These are phyloP conservation scores for Sebastes diploproa DNA, from an alignment of 2,797 vertebrate species.

Conservation along the genomic window DNA sequence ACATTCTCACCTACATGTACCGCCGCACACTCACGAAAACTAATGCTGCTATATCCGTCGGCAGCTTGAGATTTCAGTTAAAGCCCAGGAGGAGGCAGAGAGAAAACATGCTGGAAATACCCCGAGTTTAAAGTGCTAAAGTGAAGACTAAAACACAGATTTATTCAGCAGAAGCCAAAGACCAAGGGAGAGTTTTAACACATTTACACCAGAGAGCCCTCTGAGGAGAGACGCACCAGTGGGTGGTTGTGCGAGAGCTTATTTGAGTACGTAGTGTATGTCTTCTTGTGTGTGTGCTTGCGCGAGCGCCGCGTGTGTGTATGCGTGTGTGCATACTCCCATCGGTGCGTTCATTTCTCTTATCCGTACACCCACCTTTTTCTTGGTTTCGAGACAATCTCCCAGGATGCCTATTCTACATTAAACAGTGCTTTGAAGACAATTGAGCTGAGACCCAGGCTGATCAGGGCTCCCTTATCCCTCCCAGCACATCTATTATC, in stretches of 20 bases:
- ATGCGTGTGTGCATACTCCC: slow-evolving; percentile 52
- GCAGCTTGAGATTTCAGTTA: slow-evolving; percentile 79
- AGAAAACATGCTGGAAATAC: slow-evolving; percentile 80
- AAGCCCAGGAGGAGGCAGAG: slow-evolving; percentile 74
- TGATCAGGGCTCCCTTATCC: slow-evolving; percentile 82
- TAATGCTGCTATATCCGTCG: slow-evolving; percentile 72
- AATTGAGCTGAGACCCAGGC: slow-evolving; percentile 81
- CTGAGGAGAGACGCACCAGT: slow-evolving; percentile 74
- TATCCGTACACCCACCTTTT: slow-evolving; percentile 81
- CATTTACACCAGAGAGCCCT: slow-evolving; percentile 82
- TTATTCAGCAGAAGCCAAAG: slow-evolving; percentile 86
- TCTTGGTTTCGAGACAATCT: slow-evolving; percentile 79
- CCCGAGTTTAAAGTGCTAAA: slow-evolving; percentile 82
- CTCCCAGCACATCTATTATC: slow-evolving; percentile 83
- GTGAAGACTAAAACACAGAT: slow-evolving; percentile 83
- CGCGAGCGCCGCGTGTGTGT: neutral
- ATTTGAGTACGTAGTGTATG: slow-evolving; percentile 70
- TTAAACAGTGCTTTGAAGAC: slow-evolving; percentile 85
- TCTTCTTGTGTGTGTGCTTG: slow-evolving; percentile 33
- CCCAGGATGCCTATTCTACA: slow-evolving; percentile 80
- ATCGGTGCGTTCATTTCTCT: slow-evolving; percentile 72
- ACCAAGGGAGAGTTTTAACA: slow-evolving; percentile 85
- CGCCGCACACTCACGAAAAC: slow-evolving; percentile 48
- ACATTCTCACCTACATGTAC: slow-evolving; percentile 67
- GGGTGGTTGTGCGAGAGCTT: slow-evolving; percentile 75